Conservation (phyloP, 2,113 vertebrate species). For the Trachemys scripta region DNA sequence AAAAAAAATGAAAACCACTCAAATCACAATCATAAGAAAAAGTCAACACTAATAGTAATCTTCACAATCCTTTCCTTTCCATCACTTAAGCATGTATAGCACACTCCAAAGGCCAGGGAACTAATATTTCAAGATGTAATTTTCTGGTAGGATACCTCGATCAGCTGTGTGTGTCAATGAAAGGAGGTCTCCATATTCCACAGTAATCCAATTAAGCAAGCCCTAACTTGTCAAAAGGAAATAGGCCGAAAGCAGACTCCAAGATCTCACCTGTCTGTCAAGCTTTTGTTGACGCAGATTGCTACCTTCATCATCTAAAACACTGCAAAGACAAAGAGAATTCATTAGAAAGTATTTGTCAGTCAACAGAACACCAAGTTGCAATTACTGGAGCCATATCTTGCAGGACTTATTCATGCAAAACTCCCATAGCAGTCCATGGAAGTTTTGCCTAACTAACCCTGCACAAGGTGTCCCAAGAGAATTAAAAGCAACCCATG, state of each 20-base stretch:
- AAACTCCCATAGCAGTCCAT: not conserved
- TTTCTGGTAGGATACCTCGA: not conserved
- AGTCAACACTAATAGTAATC: not conserved
- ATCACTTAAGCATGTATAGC: not conserved
- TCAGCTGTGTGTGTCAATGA: not conserved
- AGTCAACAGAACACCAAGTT: not conserved
- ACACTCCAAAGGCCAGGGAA: not conserved
- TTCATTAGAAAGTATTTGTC: not conserved
- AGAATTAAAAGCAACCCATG: not conserved
- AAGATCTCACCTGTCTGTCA: constrained; percentile 92
- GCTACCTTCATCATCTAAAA: constrained; percentile 97
- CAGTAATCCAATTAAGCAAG: not conserved
- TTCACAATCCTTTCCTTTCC: not conserved
- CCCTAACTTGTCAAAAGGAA: not conserved
- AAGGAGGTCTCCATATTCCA: not conserved
- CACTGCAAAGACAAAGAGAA: constrained; percentile 83
- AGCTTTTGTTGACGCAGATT: constrained; percentile 97
- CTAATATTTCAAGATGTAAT: not conserved
- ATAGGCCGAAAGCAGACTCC: not conserved
- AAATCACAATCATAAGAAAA: not conserved
- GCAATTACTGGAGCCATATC: not conserved
- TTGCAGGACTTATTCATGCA: not conserved
- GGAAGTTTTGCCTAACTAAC: not conserved
- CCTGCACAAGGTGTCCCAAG: not conserved
- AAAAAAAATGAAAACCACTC: not conserved